A percentile compares a stretch with the other conserved stretches of the same genome.
phyloP scores from a whole-genome alignment of 2,113 vertebrate genomes.

The Siphamia tubifer region DNA sequence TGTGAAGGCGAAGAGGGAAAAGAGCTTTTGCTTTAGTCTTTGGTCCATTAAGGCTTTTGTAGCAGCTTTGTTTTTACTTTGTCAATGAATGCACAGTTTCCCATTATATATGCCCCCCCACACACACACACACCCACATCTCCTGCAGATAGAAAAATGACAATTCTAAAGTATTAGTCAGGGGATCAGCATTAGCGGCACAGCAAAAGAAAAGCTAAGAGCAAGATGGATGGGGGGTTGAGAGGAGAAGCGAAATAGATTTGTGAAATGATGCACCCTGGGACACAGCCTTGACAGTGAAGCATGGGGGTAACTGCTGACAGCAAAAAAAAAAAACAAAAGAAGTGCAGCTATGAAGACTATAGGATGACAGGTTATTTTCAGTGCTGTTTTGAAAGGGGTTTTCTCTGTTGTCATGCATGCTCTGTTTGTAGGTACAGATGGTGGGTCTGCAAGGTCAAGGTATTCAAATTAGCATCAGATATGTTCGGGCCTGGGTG shows the following conservation, averaged over 20 bases:
- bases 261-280: slow-evolving; percentile 37
- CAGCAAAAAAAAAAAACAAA: background rate
- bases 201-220: slow-evolving; percentile 36
- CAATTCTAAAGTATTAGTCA: slow-evolving; percentile 36
- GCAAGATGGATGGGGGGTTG: slow-evolving; percentile 40
- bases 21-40: slow-evolving; percentile 29
- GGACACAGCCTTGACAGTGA: slow-evolving; percentile 31
- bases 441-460: slow-evolving; percentile 30
- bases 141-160: slow-evolving; percentile 50
- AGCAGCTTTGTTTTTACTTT: slow-evolving; percentile 35
- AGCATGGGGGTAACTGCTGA: slow-evolving; percentile 8
- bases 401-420: background rate
- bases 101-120: slow-evolving; percentile 11
- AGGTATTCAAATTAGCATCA: slow-evolving; percentile 23
- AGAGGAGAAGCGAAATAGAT: slow-evolving; percentile 29
- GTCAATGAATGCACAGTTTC: slow-evolving; percentile 31
- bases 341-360: background rate
- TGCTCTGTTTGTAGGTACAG: background rate
- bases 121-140: too few relatives aligned
- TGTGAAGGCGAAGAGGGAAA: slow-evolving; percentile 2
- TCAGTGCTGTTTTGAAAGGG: background rate
- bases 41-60: slow-evolving; percentile 50
- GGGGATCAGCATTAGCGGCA: slow-evolving; percentile 49
- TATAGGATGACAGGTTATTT: slow-evolving; percentile 13
- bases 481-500: background rate